These are phyloP conservation scores for Nyleta sp. DNA, from an alignment of 2,888 invertebrate genomes.

Conservation along the genomic window DNA sequence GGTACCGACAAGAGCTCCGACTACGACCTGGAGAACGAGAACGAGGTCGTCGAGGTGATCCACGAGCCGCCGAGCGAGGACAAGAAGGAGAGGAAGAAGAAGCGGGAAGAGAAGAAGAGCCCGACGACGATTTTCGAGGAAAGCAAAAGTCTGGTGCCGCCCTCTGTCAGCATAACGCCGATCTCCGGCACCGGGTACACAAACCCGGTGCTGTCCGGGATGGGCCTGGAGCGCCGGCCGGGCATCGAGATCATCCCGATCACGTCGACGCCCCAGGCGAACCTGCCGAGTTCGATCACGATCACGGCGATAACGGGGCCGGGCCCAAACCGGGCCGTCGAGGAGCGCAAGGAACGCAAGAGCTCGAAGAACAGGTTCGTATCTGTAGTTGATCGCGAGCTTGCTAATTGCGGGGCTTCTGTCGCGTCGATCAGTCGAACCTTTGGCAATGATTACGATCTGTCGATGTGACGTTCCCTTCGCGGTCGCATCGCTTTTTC, in stretches of 20 bases:
- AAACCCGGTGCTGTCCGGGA: conserved; percentile 84
- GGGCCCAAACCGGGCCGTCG: conserved; percentile 83
- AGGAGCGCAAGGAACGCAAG: conserved; percentile 82
- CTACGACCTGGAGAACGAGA: conserved; percentile 84
- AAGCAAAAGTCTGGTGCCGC: conserved; percentile 85
- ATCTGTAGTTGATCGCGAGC: conserved; percentile 62
- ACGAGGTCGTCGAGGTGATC: conserved; percentile 84
- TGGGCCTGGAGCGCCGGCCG: conserved; percentile 87
- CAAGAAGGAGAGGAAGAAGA: conserved; percentile 85
- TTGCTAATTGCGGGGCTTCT: conserved; percentile 63
- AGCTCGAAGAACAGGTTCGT: conserved; percentile 78
- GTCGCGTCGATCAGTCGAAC: conserved; percentile 30
- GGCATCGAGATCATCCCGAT: conserved; percentile 95
- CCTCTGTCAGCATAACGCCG: conserved; percentile 87
- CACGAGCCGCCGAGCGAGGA: conserved; percentile 84
- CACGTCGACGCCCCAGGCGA: conserved; percentile 85
- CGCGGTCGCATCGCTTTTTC: conserved; percentile 6
- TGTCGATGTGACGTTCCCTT: conserved; percentile 22
- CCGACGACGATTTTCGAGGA: conserved; percentile 83
- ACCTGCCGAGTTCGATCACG: conserved; percentile 91
- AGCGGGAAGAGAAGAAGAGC: conserved; percentile 84
- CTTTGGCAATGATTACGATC: conserved; percentile 32
- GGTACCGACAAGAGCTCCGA: conserved; percentile 84
- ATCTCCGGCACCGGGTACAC: conserved; percentile 83
- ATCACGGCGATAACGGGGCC: conserved; percentile 90